phyloP scores from a whole-genome alignment of 2,113 vertebrate species.

The Peromyscus maniculatus region DNA sequence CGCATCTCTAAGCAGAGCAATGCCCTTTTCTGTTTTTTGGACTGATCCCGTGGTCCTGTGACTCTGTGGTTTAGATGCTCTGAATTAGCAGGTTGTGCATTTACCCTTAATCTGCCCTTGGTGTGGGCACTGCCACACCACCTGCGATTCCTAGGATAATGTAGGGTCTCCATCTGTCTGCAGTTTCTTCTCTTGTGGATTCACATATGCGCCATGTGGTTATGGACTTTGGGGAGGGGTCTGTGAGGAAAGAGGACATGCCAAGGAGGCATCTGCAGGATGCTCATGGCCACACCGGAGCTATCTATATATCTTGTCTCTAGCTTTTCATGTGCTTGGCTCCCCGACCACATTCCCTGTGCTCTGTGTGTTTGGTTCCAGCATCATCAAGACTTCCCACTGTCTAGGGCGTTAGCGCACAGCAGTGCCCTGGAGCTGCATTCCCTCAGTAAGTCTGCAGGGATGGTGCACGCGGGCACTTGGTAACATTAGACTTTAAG shows the following conservation, averaged over 20 bases:
- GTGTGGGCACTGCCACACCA: neutral
- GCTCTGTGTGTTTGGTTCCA: too few species aligned
- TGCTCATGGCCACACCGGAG: neutral
- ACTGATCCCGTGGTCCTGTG: neutral
- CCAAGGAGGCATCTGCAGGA: neutral
- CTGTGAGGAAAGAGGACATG: neutral
- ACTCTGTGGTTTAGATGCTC: neutral
- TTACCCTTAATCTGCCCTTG: neutral
- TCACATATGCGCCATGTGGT: rapidly evolving
- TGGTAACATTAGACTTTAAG: neutral
- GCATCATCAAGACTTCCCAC: neutral
- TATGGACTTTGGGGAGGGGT: too few species aligned
- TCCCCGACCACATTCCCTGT: rapidly evolving
- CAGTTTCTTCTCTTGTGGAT: neutral
- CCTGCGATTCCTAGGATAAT: neutral
- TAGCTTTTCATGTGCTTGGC: neutral
- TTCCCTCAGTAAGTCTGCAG: neutral
- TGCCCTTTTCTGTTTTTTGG: neutral
- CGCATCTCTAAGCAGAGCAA: neutral
- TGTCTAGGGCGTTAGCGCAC: rapidly evolving
- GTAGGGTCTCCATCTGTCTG: neutral
- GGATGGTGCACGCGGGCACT: neutral
- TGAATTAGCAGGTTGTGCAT: too few species aligned
- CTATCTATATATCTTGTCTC: neutral
- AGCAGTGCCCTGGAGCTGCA: neutral